Base-by-base conservation (phyloP, 2,797 vertebrate genomes). In the Pantherophis alleghaniensis region DNA sequence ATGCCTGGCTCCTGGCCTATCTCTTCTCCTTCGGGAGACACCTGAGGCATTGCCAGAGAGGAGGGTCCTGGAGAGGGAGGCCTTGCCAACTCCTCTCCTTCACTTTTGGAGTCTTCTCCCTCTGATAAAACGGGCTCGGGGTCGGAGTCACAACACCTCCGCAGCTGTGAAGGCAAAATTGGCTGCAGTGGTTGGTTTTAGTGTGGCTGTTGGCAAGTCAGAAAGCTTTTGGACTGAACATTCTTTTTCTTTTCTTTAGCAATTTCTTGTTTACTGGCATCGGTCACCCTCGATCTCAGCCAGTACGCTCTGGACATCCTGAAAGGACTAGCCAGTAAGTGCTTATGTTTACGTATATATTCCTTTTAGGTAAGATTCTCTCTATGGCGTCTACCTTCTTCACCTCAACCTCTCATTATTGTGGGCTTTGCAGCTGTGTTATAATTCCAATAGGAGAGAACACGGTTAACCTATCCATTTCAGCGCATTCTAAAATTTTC, bases 251-350 rank as follows among this genome's bases (percentile, higher is more conserved):
- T 55, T 0, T 93, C 83, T 51, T 93, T 96, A 99, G 99, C 99
- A 3, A 97, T 99, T 95, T 99, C 98, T 95, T 98, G 97, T 94
- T 97, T 99, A 95, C 97, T 99, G 0, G 98, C 98, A 1, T 98
- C 98, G 86, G 98, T 99, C 92, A 99, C 98, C 69, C 98, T 99
- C 7, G 99, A 99, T 96, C 99, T 99, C 94, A 99, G 99, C 97
- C 99, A 99, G 94, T 99, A 99, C 57, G 98, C 99, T 92, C 96
- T 99, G 96, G 99, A 99, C 95, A 98, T 99, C 0, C 97, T 98
- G 92, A 99, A 99, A 97, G 98, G 99, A 93, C 97, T 99, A 60
- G 98, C 99, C 92, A 98, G 99, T 99, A 98, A 98, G 99, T 98
- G 32, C 26, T 37, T 2, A 2, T 0, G 24, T 87, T 90, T 90